A percentile compares a stretch with the other conserved stretches of the same genome.
Conservation (phyloP, 2,888 invertebrate genomes). For the Rapana venosa region DNA sequence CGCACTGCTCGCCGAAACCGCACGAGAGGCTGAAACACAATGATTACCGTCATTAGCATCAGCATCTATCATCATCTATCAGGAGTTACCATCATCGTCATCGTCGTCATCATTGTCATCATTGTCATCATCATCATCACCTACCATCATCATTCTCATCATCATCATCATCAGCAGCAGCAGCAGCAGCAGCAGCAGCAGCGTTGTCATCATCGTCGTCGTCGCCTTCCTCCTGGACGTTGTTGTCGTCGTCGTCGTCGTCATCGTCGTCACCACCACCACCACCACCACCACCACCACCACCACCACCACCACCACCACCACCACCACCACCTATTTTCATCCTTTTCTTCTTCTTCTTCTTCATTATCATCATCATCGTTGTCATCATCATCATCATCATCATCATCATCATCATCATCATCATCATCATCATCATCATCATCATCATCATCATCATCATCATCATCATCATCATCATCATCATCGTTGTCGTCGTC, state of each 20-base stretch:
- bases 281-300: neutral
- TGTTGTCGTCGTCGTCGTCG: too few species aligned
- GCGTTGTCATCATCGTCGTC: constrained; percentile 14
- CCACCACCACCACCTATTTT: constrained; percentile 24
- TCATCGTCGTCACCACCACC: neutral
- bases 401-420: constrained; percentile 32
- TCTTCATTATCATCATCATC: constrained; percentile 21
- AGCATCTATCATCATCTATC: too few species aligned
- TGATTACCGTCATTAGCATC: neutral
- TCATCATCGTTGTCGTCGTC: constrained; percentile 21
- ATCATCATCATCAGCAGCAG: constrained; percentile 25
- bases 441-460: neutral
- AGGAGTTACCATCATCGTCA: too few species aligned
- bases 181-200: constrained; percentile 20
- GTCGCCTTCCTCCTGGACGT: too few species aligned
- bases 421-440: constrained; percentile 27
- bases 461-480: constrained; percentile 26
- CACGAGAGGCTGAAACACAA: constrained; percentile 65
- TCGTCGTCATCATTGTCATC: too few species aligned
- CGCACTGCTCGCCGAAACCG: constrained; percentile 67
- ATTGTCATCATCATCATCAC: too few species aligned
- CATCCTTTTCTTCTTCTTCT: neutral
- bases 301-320: neutral
- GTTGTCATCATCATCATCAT: constrained; percentile 32
- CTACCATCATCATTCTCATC: neutral